Conservation (phyloP, 2,797 vertebrate species). For the Nannoperca australis region DNA sequence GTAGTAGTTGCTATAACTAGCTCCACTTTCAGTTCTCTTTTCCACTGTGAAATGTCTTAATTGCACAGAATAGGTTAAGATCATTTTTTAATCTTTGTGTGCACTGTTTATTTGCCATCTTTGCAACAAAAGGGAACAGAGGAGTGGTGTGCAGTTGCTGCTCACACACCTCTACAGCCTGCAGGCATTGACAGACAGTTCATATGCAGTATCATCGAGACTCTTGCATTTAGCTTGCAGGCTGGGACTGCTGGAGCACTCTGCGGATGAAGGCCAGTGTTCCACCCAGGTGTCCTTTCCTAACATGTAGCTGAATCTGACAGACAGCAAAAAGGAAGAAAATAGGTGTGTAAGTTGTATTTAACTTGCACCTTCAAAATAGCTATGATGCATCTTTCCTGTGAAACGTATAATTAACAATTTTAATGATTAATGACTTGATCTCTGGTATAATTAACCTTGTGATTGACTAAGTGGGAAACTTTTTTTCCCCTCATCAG, state of each 20-base stretch:
- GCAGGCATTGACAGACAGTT: slow-evolving; percentile 67
- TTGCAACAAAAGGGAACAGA: too few species aligned
- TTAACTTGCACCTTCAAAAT: background rate
- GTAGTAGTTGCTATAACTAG: background rate
- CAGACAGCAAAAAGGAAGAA: background rate
- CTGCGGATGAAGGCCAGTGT: slow-evolving; percentile 74
- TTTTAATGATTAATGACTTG: too few species aligned
- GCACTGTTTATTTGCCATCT: too few species aligned
- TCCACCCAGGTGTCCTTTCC: slow-evolving; percentile 85
- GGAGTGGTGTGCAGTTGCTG: background rate
- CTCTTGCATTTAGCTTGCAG: slow-evolving; percentile 62
- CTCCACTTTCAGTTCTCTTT: slow-evolving; percentile 9
- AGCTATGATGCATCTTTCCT: too few species aligned
- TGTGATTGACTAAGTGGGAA: background rate
- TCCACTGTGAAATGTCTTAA: background rate
- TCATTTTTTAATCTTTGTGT: background rate
- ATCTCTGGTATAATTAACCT: too few species aligned
- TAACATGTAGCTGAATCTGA: slow-evolving; percentile 77
- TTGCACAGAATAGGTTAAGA: background rate
- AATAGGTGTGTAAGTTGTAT: background rate
- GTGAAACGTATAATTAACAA: too few species aligned
- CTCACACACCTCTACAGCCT: slow-evolving; percentile 41
- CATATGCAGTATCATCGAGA: slow-evolving; percentile 42
- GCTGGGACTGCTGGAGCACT: slow-evolving; percentile 60
- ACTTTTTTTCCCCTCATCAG: too few species aligned